Evolutionary conservation across 2,888 invertebrate species (phyloP).

Genomic region (Pseudococcus longispinus): DNA sequence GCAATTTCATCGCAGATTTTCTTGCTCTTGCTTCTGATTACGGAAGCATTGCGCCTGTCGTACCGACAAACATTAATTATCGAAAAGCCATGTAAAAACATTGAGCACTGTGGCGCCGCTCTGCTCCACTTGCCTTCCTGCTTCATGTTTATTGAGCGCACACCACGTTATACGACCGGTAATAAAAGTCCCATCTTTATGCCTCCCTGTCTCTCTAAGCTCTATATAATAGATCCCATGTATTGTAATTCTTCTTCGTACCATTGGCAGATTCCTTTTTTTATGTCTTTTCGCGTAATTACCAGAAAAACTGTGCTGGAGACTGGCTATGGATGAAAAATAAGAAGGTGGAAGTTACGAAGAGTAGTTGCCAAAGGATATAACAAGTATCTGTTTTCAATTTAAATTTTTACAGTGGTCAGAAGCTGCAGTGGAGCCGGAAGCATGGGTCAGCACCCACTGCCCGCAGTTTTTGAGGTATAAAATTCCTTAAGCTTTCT

Average conservation of each 20-base stretch:
- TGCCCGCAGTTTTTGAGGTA: too few species aligned
- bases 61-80: background rate
- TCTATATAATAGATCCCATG: background rate
- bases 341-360: too few species aligned
- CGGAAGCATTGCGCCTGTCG: background rate
- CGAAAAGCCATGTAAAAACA: slow-evolving; percentile 3
- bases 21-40: background rate
- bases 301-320: too few species aligned
- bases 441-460: too few species aligned
- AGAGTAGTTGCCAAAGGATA: too few species aligned
- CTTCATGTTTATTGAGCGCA: background rate
- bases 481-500: too few species aligned
- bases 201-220: background rate
- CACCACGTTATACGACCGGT: background rate
- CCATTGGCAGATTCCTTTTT: background rate
- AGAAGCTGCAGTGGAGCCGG: too few species aligned
- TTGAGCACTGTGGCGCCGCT: background rate
- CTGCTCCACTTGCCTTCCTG: too few species aligned
- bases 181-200: background rate
- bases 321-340: too few species aligned
- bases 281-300: too few species aligned
- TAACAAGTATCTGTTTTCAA: too few species aligned
- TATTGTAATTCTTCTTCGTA: background rate
- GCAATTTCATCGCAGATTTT: slow-evolving; percentile 14
- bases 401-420: too few species aligned